A percentile compares a stretch with the other conserved stretches of the same genome.
These are phyloP conservation scores for Ptychodera flava DNA, from an alignment of 35 echinoderm and acorn worm genomes.

Conservation along the genomic window DNA sequence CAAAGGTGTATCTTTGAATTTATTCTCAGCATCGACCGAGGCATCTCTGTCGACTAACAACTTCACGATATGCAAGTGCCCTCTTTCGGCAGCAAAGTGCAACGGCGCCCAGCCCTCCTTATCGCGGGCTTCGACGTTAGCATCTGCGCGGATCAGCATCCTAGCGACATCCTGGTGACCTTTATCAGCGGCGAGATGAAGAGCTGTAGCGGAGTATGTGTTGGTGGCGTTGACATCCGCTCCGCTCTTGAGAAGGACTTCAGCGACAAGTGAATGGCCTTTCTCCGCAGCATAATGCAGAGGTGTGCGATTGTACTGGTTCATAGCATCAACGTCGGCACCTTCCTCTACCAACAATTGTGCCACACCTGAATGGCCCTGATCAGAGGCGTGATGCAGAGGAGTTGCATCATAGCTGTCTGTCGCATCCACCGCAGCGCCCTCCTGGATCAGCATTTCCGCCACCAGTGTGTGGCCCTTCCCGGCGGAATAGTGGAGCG, in stretches of 20 bases:
- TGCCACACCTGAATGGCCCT: slow-evolving; percentile 36
- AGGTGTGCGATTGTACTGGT: slow-evolving; percentile 74
- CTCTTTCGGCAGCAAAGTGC: slow-evolving; percentile 67
- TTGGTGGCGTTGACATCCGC: slow-evolving; percentile 57
- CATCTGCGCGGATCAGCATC: not conserved
- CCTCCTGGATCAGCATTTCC: slow-evolving; percentile 25
- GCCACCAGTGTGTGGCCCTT: not conserved
- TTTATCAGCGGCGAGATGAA: slow-evolving; percentile 72
- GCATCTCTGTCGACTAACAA: slow-evolving; percentile 47
- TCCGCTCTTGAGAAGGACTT: slow-evolving; percentile 56
- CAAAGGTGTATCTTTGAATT: slow-evolving; percentile 27
- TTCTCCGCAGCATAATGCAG: slow-evolving; percentile 86
- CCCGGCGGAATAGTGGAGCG: not conserved
- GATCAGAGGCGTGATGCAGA: slow-evolving; percentile 47
- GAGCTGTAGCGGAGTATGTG: slow-evolving; percentile 29
- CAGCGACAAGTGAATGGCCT: slow-evolving; percentile 38
- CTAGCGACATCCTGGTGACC: slow-evolving; percentile 51
- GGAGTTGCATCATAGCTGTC: slow-evolving; percentile 42
- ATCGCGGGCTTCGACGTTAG: not conserved
- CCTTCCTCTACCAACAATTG: slow-evolving; percentile 32
- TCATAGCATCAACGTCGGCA: slow-evolving; percentile 53
- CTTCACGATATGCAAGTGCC: slow-evolving; percentile 34
- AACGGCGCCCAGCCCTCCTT: slow-evolving; percentile 73
- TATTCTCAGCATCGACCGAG: slow-evolving; percentile 64
- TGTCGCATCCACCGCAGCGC: slow-evolving; percentile 20